phyloP scores from a whole-genome alignment of 2,113 vertebrate genomes.

The Cebidichthys violaceus region DNA sequence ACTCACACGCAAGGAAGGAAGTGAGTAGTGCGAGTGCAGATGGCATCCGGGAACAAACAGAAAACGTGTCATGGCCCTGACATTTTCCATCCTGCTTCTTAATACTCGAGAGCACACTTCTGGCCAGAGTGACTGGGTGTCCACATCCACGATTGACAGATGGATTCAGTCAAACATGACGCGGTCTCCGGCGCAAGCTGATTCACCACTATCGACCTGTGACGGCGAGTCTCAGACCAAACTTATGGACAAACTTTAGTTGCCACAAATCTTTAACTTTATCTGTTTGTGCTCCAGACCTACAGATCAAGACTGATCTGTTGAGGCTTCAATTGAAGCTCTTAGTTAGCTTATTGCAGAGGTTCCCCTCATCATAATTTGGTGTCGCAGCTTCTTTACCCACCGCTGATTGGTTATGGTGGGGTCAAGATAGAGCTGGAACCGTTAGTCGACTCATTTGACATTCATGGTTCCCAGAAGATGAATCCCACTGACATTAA shows the following conservation, averaged over 20 bases:
- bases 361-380: too few species aligned
- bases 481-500: too few species aligned
- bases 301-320: too few species aligned
- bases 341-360: too few species aligned
- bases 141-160: conserved; percentile 22
- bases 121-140: background rate
- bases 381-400: too few species aligned
- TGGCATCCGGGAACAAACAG: conserved; percentile 72
- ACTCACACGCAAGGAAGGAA: conserved; percentile 56
- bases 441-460: too few species aligned
- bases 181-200: conserved; percentile 29
- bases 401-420: too few species aligned
- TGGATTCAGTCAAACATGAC: conserved; percentile 48
- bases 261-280: too few species aligned
- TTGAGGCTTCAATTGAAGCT: too few species aligned
- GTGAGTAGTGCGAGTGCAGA: conserved; percentile 57
- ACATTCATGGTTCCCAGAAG: too few species aligned
- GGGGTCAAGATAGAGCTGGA: too few species aligned
- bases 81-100: conserved; percentile 50
- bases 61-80: conserved; percentile 69
- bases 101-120: conserved; percentile 6
- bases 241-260: background rate
- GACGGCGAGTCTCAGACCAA: background rate
- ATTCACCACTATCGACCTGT: conserved; percentile 26
- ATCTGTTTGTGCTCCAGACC: too few species aligned